A percentile compares a stretch with the other conserved stretches of the same genome.
Evolutionary conservation across 1,140 invertebrate genomes (phyloP).

Genomic region (Conus ventricosus): DNA sequence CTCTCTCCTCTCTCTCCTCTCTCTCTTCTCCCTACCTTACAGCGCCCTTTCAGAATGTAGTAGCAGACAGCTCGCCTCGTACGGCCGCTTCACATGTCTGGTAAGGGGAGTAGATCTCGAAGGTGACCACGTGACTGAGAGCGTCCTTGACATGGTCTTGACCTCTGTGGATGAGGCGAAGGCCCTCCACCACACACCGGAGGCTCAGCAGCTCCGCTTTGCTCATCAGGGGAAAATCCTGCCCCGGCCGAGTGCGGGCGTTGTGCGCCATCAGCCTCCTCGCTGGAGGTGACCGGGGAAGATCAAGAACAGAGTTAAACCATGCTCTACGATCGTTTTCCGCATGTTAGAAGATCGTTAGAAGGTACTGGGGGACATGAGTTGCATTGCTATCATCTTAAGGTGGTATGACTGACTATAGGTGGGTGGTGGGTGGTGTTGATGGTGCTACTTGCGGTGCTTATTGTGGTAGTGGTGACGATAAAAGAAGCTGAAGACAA

Average conservation of each 20-base stretch:
- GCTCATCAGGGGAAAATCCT: slow-evolving; percentile 37
- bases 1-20: neutral
- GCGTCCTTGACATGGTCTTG: slow-evolving; percentile 66
- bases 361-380: too few relatives aligned
- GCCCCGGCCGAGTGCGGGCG: slow-evolving; percentile 38
- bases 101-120: slow-evolving; percentile 58
- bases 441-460: too few relatives aligned
- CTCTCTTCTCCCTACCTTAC: slow-evolving; percentile 49
- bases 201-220: slow-evolving; percentile 59
- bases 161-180: slow-evolving; percentile 65
- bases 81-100: slow-evolving; percentile 58
- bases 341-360: too few relatives aligned
- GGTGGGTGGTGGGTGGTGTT: too few relatives aligned
- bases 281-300: slow-evolving; percentile 21
- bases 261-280: slow-evolving; percentile 59
- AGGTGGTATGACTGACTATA: too few relatives aligned
- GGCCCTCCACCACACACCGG: slow-evolving; percentile 62
- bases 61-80: slow-evolving; percentile 63
- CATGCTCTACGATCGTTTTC: neutral
- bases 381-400: too few relatives aligned
- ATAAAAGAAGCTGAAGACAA: too few relatives aligned
- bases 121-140: slow-evolving; percentile 57
- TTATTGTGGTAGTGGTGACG: too few relatives aligned
- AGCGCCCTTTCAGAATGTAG: slow-evolving; percentile 61
- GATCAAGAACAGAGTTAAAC: neutral